Evolutionary conservation across 2,888 invertebrate genomes (phyloP), one percentile per base, ranked within the genome.

Genomic region (Melitaea athalia): DNA sequence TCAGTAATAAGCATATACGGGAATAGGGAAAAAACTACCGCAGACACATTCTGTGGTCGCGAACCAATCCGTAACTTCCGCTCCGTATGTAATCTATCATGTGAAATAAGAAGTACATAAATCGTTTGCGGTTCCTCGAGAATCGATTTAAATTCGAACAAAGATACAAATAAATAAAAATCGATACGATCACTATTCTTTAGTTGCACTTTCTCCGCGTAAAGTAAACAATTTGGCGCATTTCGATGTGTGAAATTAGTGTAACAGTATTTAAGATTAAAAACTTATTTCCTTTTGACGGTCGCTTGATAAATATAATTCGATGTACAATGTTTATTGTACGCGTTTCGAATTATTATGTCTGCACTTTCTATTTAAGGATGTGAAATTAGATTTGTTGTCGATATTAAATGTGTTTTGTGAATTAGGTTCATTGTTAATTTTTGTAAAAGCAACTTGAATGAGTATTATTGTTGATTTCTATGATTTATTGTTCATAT

Each of bases 41-140:
- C 60, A 68, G 70, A 77, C 79, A 78, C 76, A 75, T 75, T 76
- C 76, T 81, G 81, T 77, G 80, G 82, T 81, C 74, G 66, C 66
- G 67, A 72, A 75, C 70, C 77, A 79, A 78, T 77, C 68, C 63
- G 71, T 72, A 73, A 80, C 80, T 85, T 85, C 85, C 85, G 82
- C 83, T 82, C 75, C 83, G 86, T 88, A 85, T 87, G 85, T 87
- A 87, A 85, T 85, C 81, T 82, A 81, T 80, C 85, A 85, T 85
- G 84, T 85, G 83, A 76, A 84, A 85, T 82, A 79, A 81, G 77
- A 78, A 77, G 74, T 77, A 38, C 38, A 38, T 38, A 38, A 81
- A 86, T 82, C 83, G 84, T 79, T 82, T 87, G 88, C 77, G 86
- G 86, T 57, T 11, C 55, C 85, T 76, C 77, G 73, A 81, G 84